A percentile compares a stretch with the other conserved stretches of the same genome.
Conservation (phyloP, 2,797 vertebrate species). For the Artibeus lituratus region DNA sequence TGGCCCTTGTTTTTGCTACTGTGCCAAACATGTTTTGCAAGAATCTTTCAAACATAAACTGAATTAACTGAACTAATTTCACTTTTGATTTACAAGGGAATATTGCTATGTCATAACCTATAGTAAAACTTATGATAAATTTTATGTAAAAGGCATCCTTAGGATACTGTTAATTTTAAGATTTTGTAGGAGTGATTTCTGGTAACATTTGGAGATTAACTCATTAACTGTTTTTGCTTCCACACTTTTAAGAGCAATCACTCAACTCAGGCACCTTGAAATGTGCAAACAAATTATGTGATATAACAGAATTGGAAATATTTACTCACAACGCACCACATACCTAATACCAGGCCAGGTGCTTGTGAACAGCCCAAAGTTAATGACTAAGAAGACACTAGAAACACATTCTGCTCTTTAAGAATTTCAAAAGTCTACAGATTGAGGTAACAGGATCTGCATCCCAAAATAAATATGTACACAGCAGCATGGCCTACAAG, state of each 20-base stretch:
- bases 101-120: neutral
- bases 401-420: constrained; percentile 47
- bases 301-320: neutral
- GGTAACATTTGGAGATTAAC: neutral
- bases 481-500: constrained; percentile 43
- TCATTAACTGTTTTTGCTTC: neutral
- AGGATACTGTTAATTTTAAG: neutral
- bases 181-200: neutral
- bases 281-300: neutral
- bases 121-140: neutral
- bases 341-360: neutral
- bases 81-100: neutral
- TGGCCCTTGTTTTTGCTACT: neutral
- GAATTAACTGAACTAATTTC: neutral
- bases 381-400: neutral
- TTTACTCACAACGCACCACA: neutral
- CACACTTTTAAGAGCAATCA: neutral
- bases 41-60: neutral
- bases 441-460: neutral
- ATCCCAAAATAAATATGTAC: neutral
- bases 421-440: constrained; percentile 63
- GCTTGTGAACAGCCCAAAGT: neutral
- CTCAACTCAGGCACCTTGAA: neutral
- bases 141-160: neutral
- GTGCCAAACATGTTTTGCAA: neutral